Base-by-base conservation (phyloP, 2,797 vertebrate genomes). In the Steatocranus sp. region DNA sequence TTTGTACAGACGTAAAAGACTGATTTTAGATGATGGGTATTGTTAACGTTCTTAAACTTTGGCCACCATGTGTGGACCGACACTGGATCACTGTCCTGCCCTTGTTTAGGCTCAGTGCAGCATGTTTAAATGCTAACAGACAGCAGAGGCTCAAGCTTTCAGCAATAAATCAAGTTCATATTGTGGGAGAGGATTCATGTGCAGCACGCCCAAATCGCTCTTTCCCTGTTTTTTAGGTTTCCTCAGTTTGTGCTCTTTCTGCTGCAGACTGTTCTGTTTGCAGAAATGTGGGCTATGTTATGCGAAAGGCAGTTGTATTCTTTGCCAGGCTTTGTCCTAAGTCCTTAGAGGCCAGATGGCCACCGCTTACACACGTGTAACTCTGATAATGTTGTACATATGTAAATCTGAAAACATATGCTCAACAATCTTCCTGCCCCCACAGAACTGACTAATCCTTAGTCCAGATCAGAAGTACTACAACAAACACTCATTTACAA, bases 351-450 rank as follows among this genome's bases (percentile, higher is more conserved):
- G 76, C 76, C 93, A 94, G 91, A 92, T 94, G 93, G 93, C 73
- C 23, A 1, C 36, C 5, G 74, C 86, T 79, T 56, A 83, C 74
- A 89, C 77, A 88, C 38, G 25, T 88, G 83, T 78, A 87, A 80
- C 86, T 81, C 81, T 84, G 85, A 87, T 86, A 78, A 87, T 90
- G 82, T 83, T 87, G 80, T 87, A 85, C 88, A 89, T 85, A 88
- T 94, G 88, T 92, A 88, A 93, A 91, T 91, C 84, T 89, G 61
- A 73, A 87, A 94, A 91, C 92, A 93, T 91, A 91, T 92, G 92
- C 89, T 92, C 63, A 88, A 82, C 73, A 80, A 48, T 81, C 79
- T 82, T 81, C 87, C 76, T 78, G 32, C 84, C 83, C 76, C 81
- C 68, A 80, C 84, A 81, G 81, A 84, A 80, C 48, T 34, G 46